Conservation (phyloP, 2,888 invertebrate genomes). For the Phragmatobia fuliginosa region DNA sequence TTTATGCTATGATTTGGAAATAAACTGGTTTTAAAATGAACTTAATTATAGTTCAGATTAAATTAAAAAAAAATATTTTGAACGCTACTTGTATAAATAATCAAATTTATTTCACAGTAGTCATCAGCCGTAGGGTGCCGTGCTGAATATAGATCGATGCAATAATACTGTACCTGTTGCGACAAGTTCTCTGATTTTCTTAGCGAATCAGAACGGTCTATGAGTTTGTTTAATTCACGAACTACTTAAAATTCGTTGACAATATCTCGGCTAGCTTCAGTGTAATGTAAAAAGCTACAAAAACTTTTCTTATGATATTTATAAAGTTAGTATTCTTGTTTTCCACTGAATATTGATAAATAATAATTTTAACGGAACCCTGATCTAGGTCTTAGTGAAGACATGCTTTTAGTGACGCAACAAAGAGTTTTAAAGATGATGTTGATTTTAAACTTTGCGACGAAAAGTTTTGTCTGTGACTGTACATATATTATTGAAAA, state of each 20-base stretch:
- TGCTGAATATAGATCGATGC: background rate
- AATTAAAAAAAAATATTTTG: background rate
- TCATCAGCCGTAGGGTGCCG: background rate
- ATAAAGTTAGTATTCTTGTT: background rate
- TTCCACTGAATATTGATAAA: background rate
- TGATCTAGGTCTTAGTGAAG: background rate
- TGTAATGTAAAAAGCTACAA: background rate
- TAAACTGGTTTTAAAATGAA: background rate
- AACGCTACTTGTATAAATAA: background rate
- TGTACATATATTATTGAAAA: background rate
- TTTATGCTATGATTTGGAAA: background rate
- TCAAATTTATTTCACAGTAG: background rate
- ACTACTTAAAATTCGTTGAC: background rate
- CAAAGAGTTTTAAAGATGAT: background rate
- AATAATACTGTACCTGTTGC: background rate
- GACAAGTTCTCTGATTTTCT: background rate
- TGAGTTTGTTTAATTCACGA: no score
- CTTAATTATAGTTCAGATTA: background rate
- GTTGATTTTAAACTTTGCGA: background rate
- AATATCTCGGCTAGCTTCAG: background rate
- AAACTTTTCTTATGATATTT: background rate
- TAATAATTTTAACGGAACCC: background rate
- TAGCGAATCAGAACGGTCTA: background rate
- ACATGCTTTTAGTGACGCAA: background rate
- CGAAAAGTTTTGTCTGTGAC: background rate